These are phyloP conservation scores for Pyrochroa serraticornis DNA, from an alignment of 2,888 invertebrate species.

Conservation along the genomic window DNA sequence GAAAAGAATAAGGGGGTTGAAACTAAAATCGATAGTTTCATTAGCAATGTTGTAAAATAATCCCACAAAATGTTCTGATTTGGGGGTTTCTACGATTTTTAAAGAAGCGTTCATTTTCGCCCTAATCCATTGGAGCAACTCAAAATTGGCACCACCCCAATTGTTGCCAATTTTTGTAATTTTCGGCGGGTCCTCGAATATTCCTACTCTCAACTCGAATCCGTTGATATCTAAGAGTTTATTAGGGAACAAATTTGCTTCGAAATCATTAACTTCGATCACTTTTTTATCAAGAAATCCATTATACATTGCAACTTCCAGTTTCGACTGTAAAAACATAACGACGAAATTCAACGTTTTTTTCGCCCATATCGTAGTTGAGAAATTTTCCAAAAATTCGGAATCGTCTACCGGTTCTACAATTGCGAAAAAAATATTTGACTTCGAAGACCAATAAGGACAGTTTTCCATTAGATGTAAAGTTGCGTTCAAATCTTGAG, in stretches of 20 bases:
- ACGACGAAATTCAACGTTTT: slow-evolving; percentile 6
- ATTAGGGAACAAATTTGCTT: slow-evolving; percentile 6
- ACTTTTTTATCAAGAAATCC: slow-evolving; percentile 1
- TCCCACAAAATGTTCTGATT: neutral
- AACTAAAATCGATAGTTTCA: slow-evolving; percentile 12
- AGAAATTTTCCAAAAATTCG: neutral
- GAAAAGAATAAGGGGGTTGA: neutral
- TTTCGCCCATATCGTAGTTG: neutral
- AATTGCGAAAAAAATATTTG: slow-evolving; percentile 8
- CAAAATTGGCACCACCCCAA: slow-evolving; percentile 10
- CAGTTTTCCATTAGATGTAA: slow-evolving; percentile 3
- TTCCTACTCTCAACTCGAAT: slow-evolving; percentile 1
- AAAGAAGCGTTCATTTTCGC: slow-evolving; percentile 10
- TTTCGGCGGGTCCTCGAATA: slow-evolving; percentile 1
- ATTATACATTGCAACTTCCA: slow-evolving; percentile 1
- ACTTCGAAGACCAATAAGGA: neutral
- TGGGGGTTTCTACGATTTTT: slow-evolving; percentile 1
- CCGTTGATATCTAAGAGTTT: slow-evolving; percentile 11
- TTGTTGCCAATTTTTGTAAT: neutral
- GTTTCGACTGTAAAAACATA: neutral
- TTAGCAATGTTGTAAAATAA: neutral
- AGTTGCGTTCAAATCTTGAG: too few species aligned
- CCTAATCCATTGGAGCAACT: slow-evolving; percentile 1
- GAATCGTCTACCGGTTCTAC: neutral
- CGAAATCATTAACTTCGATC: neutral